A percentile compares a stretch with the other conserved stretches of the same genome.
Evolutionary conservation across 2,797 vertebrate species (phyloP).

Genomic region (Gorsachius magnificus): DNA sequence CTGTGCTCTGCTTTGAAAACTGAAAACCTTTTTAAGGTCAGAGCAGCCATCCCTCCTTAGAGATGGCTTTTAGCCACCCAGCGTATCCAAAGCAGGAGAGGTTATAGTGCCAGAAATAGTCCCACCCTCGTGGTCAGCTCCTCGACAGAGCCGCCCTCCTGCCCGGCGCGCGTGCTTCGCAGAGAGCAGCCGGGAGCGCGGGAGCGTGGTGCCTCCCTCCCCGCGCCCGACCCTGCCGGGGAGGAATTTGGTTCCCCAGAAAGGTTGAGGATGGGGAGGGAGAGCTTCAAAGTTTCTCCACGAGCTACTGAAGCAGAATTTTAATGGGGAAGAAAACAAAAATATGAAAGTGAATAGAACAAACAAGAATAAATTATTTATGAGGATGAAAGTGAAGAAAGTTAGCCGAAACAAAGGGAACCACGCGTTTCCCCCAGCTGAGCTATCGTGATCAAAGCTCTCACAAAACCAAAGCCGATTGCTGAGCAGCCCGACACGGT

Average conservation of each 20-base stretch:
- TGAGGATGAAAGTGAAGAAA: conserved; percentile 60
- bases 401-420: conserved; percentile 50
- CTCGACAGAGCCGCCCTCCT: accelerated
- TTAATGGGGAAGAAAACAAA: conserved; percentile 36
- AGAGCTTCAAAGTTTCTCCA: conserved; percentile 45
- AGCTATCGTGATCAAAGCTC: conserved; percentile 37
- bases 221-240: accelerated
- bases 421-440: background rate
- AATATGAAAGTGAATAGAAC: conserved; percentile 47
- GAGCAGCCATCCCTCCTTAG: background rate
- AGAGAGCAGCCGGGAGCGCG: background rate
- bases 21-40: background rate
- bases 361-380: conserved; percentile 60
- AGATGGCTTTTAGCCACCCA: background rate
- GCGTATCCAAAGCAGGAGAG: background rate
- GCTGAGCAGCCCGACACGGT: accelerated
- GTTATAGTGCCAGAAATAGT: background rate
- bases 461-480: background rate
- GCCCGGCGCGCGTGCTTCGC: accelerated
- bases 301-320: background rate
- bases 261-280: conserved; percentile 7
- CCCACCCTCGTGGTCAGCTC: background rate
- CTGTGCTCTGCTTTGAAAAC: conserved; percentile 29
- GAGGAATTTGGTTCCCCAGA: background rate
- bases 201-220: background rate